Conservation (phyloP, 2,113 vertebrate genomes). For the Rhinichthys klamathensis region DNA sequence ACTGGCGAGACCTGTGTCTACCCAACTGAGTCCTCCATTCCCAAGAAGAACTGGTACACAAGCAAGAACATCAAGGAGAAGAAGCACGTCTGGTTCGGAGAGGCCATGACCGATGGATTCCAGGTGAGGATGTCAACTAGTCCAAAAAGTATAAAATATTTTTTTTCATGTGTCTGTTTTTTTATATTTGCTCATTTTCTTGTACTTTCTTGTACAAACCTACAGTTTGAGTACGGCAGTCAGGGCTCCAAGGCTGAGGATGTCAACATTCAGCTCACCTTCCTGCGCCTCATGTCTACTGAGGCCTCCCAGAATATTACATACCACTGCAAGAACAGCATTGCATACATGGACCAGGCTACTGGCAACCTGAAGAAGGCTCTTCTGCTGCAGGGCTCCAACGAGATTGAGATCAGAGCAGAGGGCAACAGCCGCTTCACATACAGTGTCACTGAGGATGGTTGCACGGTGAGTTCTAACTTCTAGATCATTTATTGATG, state of each 20-base stretch:
- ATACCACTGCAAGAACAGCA: conserved; percentile 99
- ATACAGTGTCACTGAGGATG: conserved; percentile 89
- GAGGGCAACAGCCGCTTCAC: conserved; percentile 99
- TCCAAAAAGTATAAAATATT: neutral
- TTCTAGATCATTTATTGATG: neutral
- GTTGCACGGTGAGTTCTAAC: conserved; percentile 91
- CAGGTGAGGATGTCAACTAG: conserved; percentile 76
- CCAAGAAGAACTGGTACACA: conserved; percentile 93
- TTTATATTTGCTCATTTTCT: neutral
- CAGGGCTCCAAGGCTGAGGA: conserved; percentile 86
- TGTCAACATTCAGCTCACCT: conserved; percentile 96
- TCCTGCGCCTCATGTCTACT: conserved; percentile 98
- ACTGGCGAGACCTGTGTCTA: conserved; percentile 92
- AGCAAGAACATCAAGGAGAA: conserved; percentile 96
- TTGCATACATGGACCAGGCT: conserved; percentile 94
- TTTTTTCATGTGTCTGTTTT: neutral
- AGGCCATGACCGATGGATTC: conserved; percentile 91
- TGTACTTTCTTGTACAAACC: neutral
- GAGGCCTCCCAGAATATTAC: conserved; percentile 97
- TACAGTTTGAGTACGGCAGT: conserved; percentile 91
- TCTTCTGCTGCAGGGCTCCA: conserved; percentile 95
- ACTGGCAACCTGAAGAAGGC: conserved; percentile 96
- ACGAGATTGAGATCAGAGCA: conserved; percentile 97
- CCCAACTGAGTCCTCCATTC: conserved; percentile 77
- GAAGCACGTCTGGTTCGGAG: conserved; percentile 96